These are phyloP conservation scores for Agrochola litura DNA, from an alignment of 2,888 invertebrate species.

Conservation along the genomic window DNA sequence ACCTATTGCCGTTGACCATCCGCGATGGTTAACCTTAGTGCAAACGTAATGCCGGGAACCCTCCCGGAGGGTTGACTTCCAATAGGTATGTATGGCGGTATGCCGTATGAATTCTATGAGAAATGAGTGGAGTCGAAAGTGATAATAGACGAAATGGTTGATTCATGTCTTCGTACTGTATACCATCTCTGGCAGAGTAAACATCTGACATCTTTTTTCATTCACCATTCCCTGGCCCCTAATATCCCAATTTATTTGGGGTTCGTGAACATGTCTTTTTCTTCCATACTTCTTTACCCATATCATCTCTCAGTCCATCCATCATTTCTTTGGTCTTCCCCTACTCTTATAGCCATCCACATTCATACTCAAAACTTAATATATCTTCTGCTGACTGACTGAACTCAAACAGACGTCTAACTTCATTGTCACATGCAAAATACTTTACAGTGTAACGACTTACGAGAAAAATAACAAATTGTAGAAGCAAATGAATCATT, in stretches of 20 bases:
- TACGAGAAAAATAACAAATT: constrained; percentile 44
- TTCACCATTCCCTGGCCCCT: background rate
- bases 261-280: too few species aligned
- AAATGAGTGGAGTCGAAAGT: too few species aligned
- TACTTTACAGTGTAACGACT: constrained; percentile 42
- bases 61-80: too few species aligned
- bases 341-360: background rate
- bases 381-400: background rate
- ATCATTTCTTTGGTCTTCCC: too few species aligned
- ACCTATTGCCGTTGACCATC: too few species aligned
- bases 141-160: too few species aligned
- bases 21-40: too few species aligned
- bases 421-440: constrained; percentile 28
- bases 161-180: too few species aligned
- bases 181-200: background rate
- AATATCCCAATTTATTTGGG: too few species aligned
- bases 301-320: background rate
- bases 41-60: too few species aligned
- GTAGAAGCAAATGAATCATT: constrained; percentile 52
- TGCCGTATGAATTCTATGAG: too few species aligned
- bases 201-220: background rate
- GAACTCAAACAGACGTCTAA: background rate
- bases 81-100: too few species aligned
- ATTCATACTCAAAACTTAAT: background rate
- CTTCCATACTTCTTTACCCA: background rate